phyloP scores from a whole-genome alignment of 2,113 vertebrate genomes.

The Tupaia chinensis region DNA sequence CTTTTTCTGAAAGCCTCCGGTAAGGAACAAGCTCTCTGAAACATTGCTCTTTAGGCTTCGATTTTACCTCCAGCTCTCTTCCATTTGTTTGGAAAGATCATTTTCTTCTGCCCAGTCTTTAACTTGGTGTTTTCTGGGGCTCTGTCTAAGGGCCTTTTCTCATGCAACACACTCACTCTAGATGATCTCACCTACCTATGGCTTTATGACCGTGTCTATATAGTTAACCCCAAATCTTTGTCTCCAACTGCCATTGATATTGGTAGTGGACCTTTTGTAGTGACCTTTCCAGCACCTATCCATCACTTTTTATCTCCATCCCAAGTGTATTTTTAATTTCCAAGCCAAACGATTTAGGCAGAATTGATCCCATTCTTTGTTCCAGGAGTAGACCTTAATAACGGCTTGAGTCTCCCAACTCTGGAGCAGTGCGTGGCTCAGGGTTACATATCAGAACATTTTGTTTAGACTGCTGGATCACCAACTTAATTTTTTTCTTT shows the following conservation, averaged over 20 bases:
- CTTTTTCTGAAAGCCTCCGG: conserved; percentile 36
- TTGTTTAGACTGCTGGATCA: background rate
- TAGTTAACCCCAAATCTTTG: conserved; percentile 14
- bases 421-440: background rate
- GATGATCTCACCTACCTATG: background rate
- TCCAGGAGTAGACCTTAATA: background rate
- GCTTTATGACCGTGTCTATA: background rate
- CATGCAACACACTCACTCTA: background rate
- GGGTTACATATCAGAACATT: conserved; percentile 42
- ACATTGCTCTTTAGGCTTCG: background rate
- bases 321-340: conserved; percentile 46
- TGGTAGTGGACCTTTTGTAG: background rate
- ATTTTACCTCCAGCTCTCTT: background rate
- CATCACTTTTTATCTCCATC: background rate
- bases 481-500: conserved; percentile 21
- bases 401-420: background rate
- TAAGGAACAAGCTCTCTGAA: conserved; percentile 28
- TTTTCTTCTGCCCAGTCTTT: conserved; percentile 3
- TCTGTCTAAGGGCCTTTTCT: background rate
- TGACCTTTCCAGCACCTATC: background rate
- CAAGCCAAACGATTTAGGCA: background rate
- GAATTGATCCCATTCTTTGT: background rate
- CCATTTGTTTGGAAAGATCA: background rate
- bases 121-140: background rate
- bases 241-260: background rate